Conservation (phyloP, 1,140 invertebrate species). For the Drosophila ogumai region DNA sequence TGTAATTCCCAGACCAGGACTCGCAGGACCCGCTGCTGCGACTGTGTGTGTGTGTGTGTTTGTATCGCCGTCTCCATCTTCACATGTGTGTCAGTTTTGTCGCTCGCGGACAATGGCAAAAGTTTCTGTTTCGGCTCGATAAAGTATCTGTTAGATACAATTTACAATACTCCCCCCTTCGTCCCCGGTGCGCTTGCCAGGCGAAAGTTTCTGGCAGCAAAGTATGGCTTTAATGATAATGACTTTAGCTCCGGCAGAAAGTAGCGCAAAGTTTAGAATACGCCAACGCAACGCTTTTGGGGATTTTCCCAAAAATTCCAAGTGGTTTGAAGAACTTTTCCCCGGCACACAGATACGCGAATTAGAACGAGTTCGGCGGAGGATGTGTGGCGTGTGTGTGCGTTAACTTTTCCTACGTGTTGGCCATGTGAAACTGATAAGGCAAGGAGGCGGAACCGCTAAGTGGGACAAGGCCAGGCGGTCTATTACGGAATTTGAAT, state of each 20-base stretch:
- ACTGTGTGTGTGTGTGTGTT: neutral
- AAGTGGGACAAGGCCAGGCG: slow-evolving; percentile 52
- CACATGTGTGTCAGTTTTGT: slow-evolving; percentile 61
- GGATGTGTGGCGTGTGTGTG: slow-evolving; percentile 7
- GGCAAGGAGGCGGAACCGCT: slow-evolving; percentile 24
- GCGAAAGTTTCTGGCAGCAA: slow-evolving; percentile 71
- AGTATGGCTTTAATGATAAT: slow-evolving; percentile 81
- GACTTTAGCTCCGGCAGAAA: slow-evolving; percentile 77
- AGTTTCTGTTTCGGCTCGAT: slow-evolving; percentile 79
- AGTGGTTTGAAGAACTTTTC: slow-evolving; percentile 66
- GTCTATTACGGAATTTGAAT: slow-evolving; percentile 25
- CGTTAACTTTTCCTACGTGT: slow-evolving; percentile 71
- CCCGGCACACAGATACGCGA: slow-evolving; percentile 19
- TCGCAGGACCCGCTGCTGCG: slow-evolving; percentile 5
- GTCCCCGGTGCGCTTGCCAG: slow-evolving; percentile 31
- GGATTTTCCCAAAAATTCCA: slow-evolving; percentile 69
- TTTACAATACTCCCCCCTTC: slow-evolving; percentile 71
- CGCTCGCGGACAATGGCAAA: slow-evolving; percentile 79
- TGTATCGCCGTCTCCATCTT: slow-evolving; percentile 4
- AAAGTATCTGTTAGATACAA: slow-evolving; percentile 82
- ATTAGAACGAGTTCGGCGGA: slow-evolving; percentile 39
- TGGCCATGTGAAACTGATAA: slow-evolving; percentile 73
- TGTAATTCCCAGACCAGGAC: slow-evolving; percentile 60
- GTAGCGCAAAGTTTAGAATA: slow-evolving; percentile 79
- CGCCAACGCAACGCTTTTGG: slow-evolving; percentile 75